phyloP scores from a whole-genome alignment of 1,140 invertebrate genomes.

The Leptonema lineaticorne region DNA sequence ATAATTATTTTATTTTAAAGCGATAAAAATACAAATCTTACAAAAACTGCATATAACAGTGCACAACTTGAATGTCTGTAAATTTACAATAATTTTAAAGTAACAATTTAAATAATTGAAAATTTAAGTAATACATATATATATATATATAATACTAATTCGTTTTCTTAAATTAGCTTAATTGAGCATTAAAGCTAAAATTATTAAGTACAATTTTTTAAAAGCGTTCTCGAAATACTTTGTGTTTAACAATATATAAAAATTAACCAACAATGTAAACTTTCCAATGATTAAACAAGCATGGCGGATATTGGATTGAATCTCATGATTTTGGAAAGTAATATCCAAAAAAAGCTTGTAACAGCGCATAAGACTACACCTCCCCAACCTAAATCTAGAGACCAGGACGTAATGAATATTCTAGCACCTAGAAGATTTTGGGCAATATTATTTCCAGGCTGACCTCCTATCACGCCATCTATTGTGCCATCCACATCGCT shows the following conservation, averaged over 20 bases:
- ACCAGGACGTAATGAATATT: conserved; percentile 79
- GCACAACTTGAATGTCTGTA: no score
- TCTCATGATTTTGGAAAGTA: conserved; percentile 86
- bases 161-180: no score
- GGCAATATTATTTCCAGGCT: conserved; percentile 44
- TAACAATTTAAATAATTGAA: no score
- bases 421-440: conserved; percentile 61
- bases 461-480: conserved; percentile 64
- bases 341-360: conserved; percentile 79
- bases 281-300: conserved; percentile 53
- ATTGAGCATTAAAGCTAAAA: conserved; percentile 3
- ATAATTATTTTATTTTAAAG: no score
- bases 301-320: conserved; percentile 78
- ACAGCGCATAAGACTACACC: conserved; percentile 76
- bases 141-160: no score
- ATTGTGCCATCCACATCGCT: conserved; percentile 61
- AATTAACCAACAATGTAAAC: background rate
- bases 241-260: background rate
- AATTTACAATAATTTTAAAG: no score
- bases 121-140: no score
- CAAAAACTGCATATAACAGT: no score
- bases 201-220: background rate
- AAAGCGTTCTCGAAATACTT: background rate
- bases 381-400: conserved; percentile 78
- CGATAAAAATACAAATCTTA: no score